phyloP scores from a whole-genome alignment of 2,888 invertebrate genomes.

The Rhimphoctona megacephalus region DNA sequence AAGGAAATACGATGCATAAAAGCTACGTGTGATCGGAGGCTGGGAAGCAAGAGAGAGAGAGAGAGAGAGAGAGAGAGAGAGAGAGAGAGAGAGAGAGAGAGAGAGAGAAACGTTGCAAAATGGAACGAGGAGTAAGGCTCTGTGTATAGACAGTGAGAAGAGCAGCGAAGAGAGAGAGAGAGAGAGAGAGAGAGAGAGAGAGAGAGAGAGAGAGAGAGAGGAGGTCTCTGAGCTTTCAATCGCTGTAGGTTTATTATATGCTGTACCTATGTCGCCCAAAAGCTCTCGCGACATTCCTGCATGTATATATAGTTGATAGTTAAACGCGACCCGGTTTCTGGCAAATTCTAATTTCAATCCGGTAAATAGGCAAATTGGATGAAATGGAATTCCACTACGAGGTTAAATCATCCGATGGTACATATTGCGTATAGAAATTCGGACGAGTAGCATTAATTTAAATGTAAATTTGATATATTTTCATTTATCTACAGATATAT shows the following conservation, averaged over 20 bases:
- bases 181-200: neutral
- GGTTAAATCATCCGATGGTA: constrained; percentile 60
- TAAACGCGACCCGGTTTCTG: constrained; percentile 64
- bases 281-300: constrained; percentile 12
- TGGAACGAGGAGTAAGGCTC: constrained; percentile 33
- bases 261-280: neutral
- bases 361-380: constrained; percentile 72
- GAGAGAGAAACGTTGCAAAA: constrained; percentile 50
- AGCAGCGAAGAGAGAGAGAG: neutral
- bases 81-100: neutral
- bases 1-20: constrained; percentile 36
- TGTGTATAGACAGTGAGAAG: constrained; percentile 3
- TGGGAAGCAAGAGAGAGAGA: neutral
- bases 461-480: neutral
- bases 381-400: constrained; percentile 70
- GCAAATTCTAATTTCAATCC: constrained; percentile 73
- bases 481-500: neutral
- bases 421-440: constrained; percentile 35
- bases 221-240: neutral
- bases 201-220: neutral
- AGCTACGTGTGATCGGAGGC: constrained; percentile 32
- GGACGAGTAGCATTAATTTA: constrained; percentile 17
- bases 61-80: constrained; percentile 16
- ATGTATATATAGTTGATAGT: constrained; percentile 59
- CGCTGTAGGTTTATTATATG: constrained; percentile 22